These are phyloP conservation scores for Andricus quercusramuli DNA, from an alignment of 2,888 invertebrate genomes.

Conservation along the genomic window DNA sequence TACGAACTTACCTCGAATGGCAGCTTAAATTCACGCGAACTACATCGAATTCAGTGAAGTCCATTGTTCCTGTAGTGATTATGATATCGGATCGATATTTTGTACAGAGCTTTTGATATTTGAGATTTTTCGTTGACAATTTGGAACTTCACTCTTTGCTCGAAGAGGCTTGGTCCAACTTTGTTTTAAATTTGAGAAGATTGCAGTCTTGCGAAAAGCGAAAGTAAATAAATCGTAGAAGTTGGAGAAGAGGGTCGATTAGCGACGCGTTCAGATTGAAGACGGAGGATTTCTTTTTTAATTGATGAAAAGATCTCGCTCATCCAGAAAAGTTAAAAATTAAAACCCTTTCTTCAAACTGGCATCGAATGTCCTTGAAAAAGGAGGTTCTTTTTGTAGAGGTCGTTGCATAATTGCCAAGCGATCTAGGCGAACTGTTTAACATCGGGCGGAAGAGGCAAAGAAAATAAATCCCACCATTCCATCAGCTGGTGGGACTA, in stretches of 20 bases:
- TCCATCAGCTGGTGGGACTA: constrained; percentile 14
- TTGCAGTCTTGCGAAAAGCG: constrained; percentile 7
- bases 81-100: constrained; percentile 37
- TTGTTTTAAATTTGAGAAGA: constrained; percentile 19
- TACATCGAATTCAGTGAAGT: constrained; percentile 53
- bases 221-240: constrained; percentile 26
- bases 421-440: constrained; percentile 9
- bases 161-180: constrained; percentile 5
- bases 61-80: constrained; percentile 36
- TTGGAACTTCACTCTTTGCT: constrained; percentile 35
- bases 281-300: constrained; percentile 24
- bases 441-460: constrained; percentile 13
- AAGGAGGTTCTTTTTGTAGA: constrained; percentile 7
- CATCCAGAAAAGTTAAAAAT: background rate
- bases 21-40: constrained; percentile 37
- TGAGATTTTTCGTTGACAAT: constrained; percentile 40
- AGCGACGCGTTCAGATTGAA: constrained; percentile 13
- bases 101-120: constrained; percentile 40
- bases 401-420: background rate
- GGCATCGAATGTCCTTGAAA: background rate
- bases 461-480: constrained; percentile 7
- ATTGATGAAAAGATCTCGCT: background rate
- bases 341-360: constrained; percentile 15
- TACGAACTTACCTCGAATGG: background rate
- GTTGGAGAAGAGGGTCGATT: constrained; percentile 17